phyloP scores from a whole-genome alignment of 2,113 vertebrate species.

The Ammodramus savannarum region DNA sequence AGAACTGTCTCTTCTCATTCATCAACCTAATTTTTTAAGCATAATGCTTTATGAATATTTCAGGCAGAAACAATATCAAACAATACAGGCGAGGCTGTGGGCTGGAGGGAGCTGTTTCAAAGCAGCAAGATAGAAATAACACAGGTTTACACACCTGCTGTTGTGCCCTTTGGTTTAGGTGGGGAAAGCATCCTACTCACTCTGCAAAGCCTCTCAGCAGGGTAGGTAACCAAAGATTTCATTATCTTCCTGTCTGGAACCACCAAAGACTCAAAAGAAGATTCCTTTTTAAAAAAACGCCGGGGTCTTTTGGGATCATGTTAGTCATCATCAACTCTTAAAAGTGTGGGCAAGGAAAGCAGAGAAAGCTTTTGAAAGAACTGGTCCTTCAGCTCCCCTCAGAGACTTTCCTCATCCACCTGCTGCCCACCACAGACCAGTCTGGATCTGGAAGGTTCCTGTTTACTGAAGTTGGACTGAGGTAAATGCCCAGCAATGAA shows the following conservation, averaged over 20 bases:
- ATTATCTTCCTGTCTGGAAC: not conserved
- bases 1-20: not conserved
- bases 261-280: not conserved
- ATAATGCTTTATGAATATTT: not conserved
- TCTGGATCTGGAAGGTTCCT: not conserved
- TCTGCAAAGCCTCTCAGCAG: not conserved
- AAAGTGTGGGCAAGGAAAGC: not conserved
- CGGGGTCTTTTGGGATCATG: not conserved
- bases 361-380: not conserved
- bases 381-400: not conserved
- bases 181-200: not conserved
- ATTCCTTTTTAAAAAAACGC: not conserved
- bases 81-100: not conserved
- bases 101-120: not conserved
- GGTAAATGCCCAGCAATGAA: not conserved
- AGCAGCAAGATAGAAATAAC: not conserved
- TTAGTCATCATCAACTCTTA: not conserved
- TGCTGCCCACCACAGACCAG: not conserved
- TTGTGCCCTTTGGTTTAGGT: not conserved
- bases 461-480: not conserved
- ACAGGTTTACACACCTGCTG: not conserved
- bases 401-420: not conserved
- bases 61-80: not conserved
- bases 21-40: slow-evolving; percentile 8
- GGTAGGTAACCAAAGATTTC: not conserved